Conservation (phyloP, 2,888 invertebrate genomes). For the Syrphus vitripennis region DNA sequence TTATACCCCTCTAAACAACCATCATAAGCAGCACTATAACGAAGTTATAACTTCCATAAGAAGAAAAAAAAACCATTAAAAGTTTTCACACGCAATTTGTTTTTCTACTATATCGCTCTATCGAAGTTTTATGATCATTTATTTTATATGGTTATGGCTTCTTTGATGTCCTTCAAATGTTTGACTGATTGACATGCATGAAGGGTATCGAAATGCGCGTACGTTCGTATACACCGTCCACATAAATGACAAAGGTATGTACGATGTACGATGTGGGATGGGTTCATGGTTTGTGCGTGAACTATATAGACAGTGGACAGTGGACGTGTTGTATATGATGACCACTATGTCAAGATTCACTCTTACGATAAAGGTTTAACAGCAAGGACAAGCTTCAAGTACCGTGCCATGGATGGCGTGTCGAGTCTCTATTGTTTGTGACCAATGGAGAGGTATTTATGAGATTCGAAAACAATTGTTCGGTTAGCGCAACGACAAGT, state of each 20-base stretch:
- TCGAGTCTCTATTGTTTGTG: neutral
- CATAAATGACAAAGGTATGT: neutral
- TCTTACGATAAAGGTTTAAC: constrained; percentile 11
- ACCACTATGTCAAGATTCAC: constrained; percentile 8
- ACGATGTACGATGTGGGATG: neutral
- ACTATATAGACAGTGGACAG: neutral
- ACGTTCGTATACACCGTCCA: neutral
- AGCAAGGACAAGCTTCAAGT: neutral
- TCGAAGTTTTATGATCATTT: constrained; percentile 45
- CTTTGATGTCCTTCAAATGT: constrained; percentile 55
- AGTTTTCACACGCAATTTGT: constrained; percentile 28
- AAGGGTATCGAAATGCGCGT: neutral
- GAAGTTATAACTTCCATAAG: neutral
- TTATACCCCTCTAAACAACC: neutral
- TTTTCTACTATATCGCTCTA: constrained; percentile 13
- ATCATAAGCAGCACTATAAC: neutral
- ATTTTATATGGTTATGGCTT: constrained; percentile 40
- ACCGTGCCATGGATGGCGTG: too few relatives aligned
- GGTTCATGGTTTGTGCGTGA: neutral
- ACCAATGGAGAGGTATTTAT: constrained; percentile 2
- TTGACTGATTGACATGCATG: constrained; percentile 35
- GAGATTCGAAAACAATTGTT: constrained; percentile 18
- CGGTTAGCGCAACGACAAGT: neutral
- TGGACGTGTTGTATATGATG: neutral
- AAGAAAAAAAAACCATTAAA: neutral